A percentile compares a stretch with the other conserved stretches of the same genome.
Conservation (phyloP, 2,888 invertebrate species). For the Psylliodes chrysocephalus region DNA sequence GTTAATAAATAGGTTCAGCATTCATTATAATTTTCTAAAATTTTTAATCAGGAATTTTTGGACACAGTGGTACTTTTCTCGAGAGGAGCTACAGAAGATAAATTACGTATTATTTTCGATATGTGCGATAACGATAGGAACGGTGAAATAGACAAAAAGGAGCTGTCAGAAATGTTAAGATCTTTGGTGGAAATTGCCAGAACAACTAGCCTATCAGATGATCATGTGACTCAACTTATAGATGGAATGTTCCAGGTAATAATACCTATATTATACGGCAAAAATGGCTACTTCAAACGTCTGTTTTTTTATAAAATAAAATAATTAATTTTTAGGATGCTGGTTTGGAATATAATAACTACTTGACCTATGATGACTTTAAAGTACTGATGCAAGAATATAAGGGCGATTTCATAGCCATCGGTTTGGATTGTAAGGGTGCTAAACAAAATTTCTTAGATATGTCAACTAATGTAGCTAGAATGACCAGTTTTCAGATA, state of each 20-base stretch:
- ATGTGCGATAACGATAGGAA: constrained; percentile 97
- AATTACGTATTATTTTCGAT: constrained; percentile 92
- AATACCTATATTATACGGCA: no score
- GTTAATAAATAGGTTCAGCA: neutral
- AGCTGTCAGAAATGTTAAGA: constrained; percentile 91
- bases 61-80: constrained; percentile 94
- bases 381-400: constrained; percentile 97
- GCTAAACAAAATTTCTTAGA: constrained; percentile 95
- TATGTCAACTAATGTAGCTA: constrained; percentile 92
- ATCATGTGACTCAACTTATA: constrained; percentile 90
- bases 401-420: constrained; percentile 94
- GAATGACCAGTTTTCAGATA: constrained; percentile 94
- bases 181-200: constrained; percentile 93
- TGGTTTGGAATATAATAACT: constrained; percentile 89
- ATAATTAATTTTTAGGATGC: constrained; percentile 72
- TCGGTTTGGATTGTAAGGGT: constrained; percentile 93
- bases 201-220: constrained; percentile 89
- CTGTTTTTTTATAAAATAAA: no score
- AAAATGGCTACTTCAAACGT: no score
- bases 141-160: constrained; percentile 92
- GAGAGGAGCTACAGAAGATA: constrained; percentile 92
- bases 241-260: constrained; percentile 92
- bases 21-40: neutral
- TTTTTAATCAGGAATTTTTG: constrained; percentile 89
- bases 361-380: constrained; percentile 90